Evolutionary conservation across 2,797 vertebrate genomes (phyloP).

Genomic region (Pangasius sanitwongsei): DNA sequence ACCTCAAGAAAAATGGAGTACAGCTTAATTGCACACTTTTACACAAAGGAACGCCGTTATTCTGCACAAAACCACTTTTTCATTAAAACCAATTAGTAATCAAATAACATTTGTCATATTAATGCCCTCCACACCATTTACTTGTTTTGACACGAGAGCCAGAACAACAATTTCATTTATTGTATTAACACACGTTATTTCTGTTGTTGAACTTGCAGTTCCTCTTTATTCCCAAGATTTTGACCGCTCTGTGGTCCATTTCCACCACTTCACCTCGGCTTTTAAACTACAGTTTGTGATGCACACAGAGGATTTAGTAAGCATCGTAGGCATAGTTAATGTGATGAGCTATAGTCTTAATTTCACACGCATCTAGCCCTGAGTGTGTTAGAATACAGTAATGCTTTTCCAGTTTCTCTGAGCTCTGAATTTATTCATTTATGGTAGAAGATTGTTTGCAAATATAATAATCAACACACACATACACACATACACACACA

Average conservation of each 20-base stretch:
- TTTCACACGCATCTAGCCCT: background rate
- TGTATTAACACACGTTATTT: background rate
- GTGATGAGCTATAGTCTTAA: background rate
- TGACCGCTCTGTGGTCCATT: background rate
- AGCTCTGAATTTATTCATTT: conserved; percentile 10
- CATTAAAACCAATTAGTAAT: background rate
- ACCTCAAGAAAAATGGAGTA: background rate
- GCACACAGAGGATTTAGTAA: background rate
- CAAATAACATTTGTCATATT: no score
- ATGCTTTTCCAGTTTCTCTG: background rate
- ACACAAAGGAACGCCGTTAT: background rate
- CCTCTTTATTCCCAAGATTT: background rate
- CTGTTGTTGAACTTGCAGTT: background rate
- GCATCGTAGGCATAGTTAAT: background rate
- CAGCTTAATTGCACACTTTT: background rate
- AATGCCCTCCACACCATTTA: no score
- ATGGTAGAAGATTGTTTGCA: background rate
- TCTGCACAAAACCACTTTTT: background rate
- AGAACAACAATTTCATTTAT: background rate
- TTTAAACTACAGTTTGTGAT: background rate
- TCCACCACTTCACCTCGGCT: background rate
- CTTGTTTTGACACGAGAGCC: background rate
- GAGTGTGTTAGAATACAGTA: background rate
- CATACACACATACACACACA: background rate
- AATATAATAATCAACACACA: background rate